phyloP scores from a whole-genome alignment of 1,140 invertebrate species.

The Procambarus virginalis region DNA sequence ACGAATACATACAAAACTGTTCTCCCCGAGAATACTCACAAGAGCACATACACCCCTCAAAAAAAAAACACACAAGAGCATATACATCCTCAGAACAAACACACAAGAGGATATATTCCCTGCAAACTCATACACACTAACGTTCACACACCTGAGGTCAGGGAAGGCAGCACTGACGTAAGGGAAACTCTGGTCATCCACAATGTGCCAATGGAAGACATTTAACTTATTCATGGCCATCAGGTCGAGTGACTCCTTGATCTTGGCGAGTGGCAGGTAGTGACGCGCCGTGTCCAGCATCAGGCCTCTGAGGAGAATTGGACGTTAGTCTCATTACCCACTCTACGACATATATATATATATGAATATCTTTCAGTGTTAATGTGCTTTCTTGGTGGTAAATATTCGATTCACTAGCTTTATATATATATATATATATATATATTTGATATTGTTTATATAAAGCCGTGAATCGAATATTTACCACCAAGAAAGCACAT shows the following conservation, averaged over 20 bases:
- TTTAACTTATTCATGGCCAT: constrained; percentile 94
- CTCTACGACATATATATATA: too few relatives aligned
- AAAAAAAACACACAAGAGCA: too few relatives aligned
- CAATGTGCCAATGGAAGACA: constrained; percentile 96
- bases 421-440: too few relatives aligned
- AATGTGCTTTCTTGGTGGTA: too few relatives aligned
- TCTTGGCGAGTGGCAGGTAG: constrained; percentile 81
- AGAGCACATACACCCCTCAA: neutral
- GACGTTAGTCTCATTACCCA: too few relatives aligned
- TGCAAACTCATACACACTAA: constrained; percentile 32
- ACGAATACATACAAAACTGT: neutral
- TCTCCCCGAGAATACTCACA: neutral
- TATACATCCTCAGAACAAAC: neutral
- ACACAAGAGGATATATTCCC: too few relatives aligned
- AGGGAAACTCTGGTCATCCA: constrained; percentile 93
- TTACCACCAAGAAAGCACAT: too few relatives aligned
- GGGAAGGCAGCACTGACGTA: constrained; percentile 87
- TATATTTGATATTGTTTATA: too few relatives aligned
- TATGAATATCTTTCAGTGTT: too few relatives aligned
- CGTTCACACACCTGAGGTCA: constrained; percentile 78
- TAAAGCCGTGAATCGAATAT: too few relatives aligned
- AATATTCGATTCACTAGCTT: too few relatives aligned
- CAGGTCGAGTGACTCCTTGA: constrained; percentile 83
- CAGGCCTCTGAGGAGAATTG: constrained; percentile 81
- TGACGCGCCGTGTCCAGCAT: constrained; percentile 89